Base-by-base conservation (phyloP, 2,113 vertebrate genomes). In the Pogona vitticeps region DNA sequence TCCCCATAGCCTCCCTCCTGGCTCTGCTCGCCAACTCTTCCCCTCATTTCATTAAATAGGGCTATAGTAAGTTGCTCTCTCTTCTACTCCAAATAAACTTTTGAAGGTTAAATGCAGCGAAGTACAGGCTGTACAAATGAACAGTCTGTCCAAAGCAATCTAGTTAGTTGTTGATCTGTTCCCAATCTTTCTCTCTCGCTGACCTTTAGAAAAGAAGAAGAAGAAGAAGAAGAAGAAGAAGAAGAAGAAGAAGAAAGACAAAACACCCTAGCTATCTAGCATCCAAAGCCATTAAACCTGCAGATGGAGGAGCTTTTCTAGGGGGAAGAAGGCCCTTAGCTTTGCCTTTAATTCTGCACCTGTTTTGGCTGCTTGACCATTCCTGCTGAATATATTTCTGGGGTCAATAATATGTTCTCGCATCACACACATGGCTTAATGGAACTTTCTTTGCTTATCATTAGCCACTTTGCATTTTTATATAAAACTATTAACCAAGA, bases 341-440 rank as follows among this genome's bases (percentile, higher is more conserved):
- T 89, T 88, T 86, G 86, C 88, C 89, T 91, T 94, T 87, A 87
- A 91, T 90, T 90, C 88, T 87, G 85, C 87, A 88, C 92, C 92
- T 93, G 93, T 92, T 94, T 92, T 89, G 92, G 85, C 88, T 1
- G 79, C 90, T 84, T 40, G 77, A 38, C 68, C 1, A 1, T 84
- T 82, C 88, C 78, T 88, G 63, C 84, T 46, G 86, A 91, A 91
- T 76, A 73, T 75, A 52, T 81, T 70, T 87, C 61, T 0, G 0
- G 0, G 91, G 76, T 92, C 94, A 88, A 9, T 40, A 67, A 72
- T 78, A 52, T 61, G 71, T 75, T 85, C 92, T 86, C 18, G 36
- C 3, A 0, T 86, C 63, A 36, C 58, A 28, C 46, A 0, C 56
- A 14, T 0, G 79, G 84, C 86, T 94, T 89, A 89, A 89, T 80